Conservation (phyloP, 2,888 invertebrate species). For the Nephrocerus scutellatus region DNA sequence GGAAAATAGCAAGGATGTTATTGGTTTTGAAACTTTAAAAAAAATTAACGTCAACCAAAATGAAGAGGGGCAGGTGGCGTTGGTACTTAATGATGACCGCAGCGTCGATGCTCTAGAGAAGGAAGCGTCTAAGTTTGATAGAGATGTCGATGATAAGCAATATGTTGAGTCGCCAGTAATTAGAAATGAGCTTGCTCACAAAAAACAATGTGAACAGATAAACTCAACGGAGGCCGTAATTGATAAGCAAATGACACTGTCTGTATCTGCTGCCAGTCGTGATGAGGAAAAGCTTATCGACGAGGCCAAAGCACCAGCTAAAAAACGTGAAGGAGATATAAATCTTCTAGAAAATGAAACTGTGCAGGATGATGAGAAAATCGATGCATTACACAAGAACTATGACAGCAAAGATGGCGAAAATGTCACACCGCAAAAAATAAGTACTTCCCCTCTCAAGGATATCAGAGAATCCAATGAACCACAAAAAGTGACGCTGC, state of each 20-base stretch:
- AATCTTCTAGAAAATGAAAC: conserved; percentile 43
- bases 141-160: conserved; percentile 45
- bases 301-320: conserved; percentile 29
- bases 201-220: conserved; percentile 26
- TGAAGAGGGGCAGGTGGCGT: conserved; percentile 13
- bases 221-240: conserved; percentile 12
- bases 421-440: conserved; percentile 21
- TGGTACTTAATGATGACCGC: conserved; percentile 19
- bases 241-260: conserved; percentile 10
- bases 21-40: conserved; percentile 46
- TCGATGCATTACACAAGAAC: conserved; percentile 51
- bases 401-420: conserved; percentile 45
- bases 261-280: background rate
- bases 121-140: conserved; percentile 46
- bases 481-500: conserved; percentile 51
- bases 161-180: conserved; percentile 45
- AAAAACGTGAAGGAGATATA: conserved; percentile 33
- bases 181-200: conserved; percentile 6
- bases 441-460: conserved; percentile 47
- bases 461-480: conserved; percentile 50
- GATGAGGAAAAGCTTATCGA: conserved; percentile 8
- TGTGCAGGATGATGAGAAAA: conserved; percentile 52
- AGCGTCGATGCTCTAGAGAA: conserved; percentile 27
- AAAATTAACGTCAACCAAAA: conserved; percentile 36
- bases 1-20: conserved; percentile 45